phyloP scores from a whole-genome alignment of 2,797 vertebrate genomes.

The Mustela erminea region DNA sequence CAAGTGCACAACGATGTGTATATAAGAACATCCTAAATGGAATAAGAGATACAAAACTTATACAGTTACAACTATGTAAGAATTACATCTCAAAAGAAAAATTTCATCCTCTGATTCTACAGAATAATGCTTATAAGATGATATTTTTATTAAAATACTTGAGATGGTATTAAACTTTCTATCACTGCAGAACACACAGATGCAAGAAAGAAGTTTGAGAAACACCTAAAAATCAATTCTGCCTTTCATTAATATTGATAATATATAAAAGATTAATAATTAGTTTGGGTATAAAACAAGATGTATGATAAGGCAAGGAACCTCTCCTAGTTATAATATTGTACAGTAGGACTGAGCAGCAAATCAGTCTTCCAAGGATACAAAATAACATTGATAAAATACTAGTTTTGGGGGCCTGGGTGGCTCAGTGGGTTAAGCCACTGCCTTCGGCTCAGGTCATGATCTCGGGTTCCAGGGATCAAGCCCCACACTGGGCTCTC shows the following conservation, averaged over 20 bases:
- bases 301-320: not conserved
- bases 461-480: too few relatives aligned
- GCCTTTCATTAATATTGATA: not conserved
- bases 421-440: too few relatives aligned
- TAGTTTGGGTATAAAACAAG: not conserved
- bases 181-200: not conserved
- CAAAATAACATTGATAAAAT: not conserved
- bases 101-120: not conserved
- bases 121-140: not conserved
- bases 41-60: not conserved
- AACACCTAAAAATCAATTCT: not conserved
- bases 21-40: not conserved
- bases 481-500: too few relatives aligned
- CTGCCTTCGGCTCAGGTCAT: too few relatives aligned
- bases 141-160: slow-evolving; percentile 20
- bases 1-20: not conserved
- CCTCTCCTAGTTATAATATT: not conserved
- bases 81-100: not conserved
- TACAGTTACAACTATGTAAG: not conserved
- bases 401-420: not conserved
- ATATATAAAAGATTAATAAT: not conserved
- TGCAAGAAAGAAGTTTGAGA: not conserved
- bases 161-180: not conserved
- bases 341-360: not conserved
- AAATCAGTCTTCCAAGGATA: not conserved